Evolutionary conservation across 2,888 invertebrate genomes (phyloP), one percentile per base, ranked within the genome.

Genomic region (Chydorus sphaericus): DNA sequence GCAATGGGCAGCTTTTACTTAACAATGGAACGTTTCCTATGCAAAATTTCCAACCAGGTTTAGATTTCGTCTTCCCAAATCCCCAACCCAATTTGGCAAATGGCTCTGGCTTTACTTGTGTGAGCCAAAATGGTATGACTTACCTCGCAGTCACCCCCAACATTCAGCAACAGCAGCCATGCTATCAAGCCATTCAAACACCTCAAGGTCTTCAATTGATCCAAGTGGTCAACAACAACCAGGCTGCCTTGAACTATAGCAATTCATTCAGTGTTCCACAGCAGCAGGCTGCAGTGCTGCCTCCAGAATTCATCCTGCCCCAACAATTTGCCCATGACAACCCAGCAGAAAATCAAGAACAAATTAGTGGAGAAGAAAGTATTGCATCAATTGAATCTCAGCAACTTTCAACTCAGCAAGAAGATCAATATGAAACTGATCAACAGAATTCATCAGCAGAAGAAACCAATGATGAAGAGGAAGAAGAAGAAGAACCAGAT

Each of bases 161-260:
- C 14, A 26, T 44, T 6, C 44, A 44, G 26, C 52, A 48, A 8
- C 44, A 50, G 33, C 36, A 30, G 29, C 52, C 33, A 14, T 52
- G 48, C 33, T 55, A 38, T 30, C 55, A 55, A 36, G 48, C 39
- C 31, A 16, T 55, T 20, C 48, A 55, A 49, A 55, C 55, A n/a
- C 49, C 55, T 6, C 55, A 55, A 30, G 55, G 55, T 30, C 26
- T 55, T 14, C 55, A 55, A 33, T 31, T 48, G n/a, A 26, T 55
- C 31, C 55, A 49, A 31, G 49, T 55, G 38, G 49, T 55, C 8
- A 31, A 48, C 26, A 20, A 31, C 14, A 31, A 31, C 30, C 20
- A 18, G 16, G 36, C 18, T 33, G 18, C 29, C 14, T 18, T 48
- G 16, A 50, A 50, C 23, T 31, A 36, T 36, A 20, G 26, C n/a